A percentile compares a stretch with the other conserved stretches of the same genome.
Evolutionary conservation across 2,113 vertebrate genomes (phyloP).

Genomic region (Terrapene triunguis): DNA sequence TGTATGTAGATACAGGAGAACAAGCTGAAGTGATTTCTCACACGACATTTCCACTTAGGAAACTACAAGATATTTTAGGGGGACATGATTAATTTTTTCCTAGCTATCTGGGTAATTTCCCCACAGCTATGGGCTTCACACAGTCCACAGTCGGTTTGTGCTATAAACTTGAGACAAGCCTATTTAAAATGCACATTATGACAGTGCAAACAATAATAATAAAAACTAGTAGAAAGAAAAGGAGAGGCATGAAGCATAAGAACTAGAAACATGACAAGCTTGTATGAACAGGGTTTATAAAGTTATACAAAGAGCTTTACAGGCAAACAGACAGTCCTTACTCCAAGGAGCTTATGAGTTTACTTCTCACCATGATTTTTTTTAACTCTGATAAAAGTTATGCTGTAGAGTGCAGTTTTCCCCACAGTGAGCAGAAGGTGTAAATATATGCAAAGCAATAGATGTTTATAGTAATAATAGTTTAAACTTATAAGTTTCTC

Average conservation of each 20-base stretch:
- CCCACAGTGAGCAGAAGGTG: neutral
- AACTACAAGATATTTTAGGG: neutral
- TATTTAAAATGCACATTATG: neutral
- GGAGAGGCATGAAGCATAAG: neutral
- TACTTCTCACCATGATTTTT: too few relatives aligned
- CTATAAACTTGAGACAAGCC: conserved; percentile 11
- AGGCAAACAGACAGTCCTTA: neutral
- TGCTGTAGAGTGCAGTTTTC: neutral
- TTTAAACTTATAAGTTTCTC: neutral
- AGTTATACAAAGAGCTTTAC: neutral
- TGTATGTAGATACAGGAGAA: neutral
- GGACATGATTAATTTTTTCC: neutral
- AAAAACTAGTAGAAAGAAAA: conserved; percentile 12
- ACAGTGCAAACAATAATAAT: conserved; percentile 45
- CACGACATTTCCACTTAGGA: neutral
- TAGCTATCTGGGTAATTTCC: neutral
- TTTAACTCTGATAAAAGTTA: too few relatives aligned
- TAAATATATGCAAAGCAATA: neutral
- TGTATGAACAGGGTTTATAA: neutral
- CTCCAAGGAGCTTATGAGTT: neutral
- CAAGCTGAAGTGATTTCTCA: neutral
- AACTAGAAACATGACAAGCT: neutral
- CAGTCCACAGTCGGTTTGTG: neutral
- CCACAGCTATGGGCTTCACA: neutral
- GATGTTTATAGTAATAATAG: neutral